Conservation (phyloP, 2,888 invertebrate species). For the Brachycybe producta region DNA sequence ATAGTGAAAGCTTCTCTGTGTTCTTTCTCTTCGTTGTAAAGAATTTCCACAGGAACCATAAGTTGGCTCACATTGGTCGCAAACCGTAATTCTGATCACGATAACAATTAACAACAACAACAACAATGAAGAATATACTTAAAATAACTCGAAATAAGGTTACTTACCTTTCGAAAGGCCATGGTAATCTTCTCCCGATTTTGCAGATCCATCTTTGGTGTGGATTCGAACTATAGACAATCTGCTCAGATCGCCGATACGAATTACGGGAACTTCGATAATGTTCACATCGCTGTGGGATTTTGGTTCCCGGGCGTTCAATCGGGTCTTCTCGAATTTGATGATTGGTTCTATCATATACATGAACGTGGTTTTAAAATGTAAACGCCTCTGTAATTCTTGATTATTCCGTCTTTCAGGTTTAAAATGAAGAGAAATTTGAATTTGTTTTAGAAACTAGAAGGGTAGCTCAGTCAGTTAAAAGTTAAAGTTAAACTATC, state of each 20-base stretch:
- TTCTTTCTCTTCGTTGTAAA: conserved; percentile 31
- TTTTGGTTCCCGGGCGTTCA: conserved; percentile 31
- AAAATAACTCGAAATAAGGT: background rate
- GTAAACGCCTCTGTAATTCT: too few relatives aligned
- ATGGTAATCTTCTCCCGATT: conserved; percentile 32
- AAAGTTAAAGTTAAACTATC: too few relatives aligned
- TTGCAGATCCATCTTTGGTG: conserved; percentile 34
- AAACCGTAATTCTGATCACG: conserved; percentile 30
- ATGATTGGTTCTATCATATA: conserved; percentile 30
- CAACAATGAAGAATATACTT: background rate
- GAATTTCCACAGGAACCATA: conserved; percentile 30
- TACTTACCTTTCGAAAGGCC: conserved; percentile 30
- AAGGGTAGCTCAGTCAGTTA: too few relatives aligned
- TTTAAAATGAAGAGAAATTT: too few relatives aligned
- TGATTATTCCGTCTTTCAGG: too few relatives aligned
- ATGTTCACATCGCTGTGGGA: conserved; percentile 27
- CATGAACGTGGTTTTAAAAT: background rate
- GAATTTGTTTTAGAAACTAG: too few relatives aligned
- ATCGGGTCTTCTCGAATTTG: conserved; percentile 28
- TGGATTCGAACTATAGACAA: conserved; percentile 30
- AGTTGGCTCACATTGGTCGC: conserved; percentile 28
- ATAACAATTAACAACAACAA: conserved; percentile 7
- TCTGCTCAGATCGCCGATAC: conserved; percentile 31
- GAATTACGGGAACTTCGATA: conserved; percentile 29
- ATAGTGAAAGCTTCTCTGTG: conserved; percentile 33